Evolutionary conservation across 2,113 vertebrate species (phyloP).

Genomic region (Okapia johnstoni): DNA sequence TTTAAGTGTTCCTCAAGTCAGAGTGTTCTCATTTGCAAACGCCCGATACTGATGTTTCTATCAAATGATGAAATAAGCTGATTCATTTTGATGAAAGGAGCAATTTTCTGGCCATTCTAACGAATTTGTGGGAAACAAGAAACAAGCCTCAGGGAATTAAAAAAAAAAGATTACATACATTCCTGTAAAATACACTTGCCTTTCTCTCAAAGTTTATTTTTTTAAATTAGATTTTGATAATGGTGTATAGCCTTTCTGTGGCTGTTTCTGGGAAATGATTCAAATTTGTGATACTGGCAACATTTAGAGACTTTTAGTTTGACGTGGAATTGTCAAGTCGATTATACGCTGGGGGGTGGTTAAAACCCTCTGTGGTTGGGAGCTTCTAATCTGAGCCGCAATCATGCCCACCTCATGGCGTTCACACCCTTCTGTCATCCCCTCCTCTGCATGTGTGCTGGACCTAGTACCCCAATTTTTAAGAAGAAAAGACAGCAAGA

Average conservation of each 20-base stretch:
- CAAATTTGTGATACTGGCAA: not conserved
- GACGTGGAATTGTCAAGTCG: not conserved
- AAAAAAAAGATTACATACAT: not conserved
- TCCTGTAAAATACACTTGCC: not conserved
- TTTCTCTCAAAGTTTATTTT: constrained; percentile 30
- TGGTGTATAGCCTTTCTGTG: not conserved
- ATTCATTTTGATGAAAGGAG: constrained; percentile 17
- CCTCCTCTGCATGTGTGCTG: not conserved
- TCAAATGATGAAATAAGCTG: constrained; percentile 26
- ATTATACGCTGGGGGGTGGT: not conserved
- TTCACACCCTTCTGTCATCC: not conserved
- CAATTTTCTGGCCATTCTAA: not conserved
- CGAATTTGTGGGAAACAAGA: constrained; percentile 22
- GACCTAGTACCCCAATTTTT: not conserved
- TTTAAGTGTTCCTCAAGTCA: constrained; percentile 31
- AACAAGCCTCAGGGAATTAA: not conserved
- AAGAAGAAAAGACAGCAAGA: not conserved
- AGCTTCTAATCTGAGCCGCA: not conserved
- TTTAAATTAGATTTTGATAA: not conserved
- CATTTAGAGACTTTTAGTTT: not conserved
- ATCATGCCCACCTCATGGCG: not conserved
- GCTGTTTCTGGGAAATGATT: not conserved
- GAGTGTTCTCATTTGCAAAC: constrained; percentile 42
- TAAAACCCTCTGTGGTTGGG: not conserved
- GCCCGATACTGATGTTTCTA: not conserved